Percentiles rank a stretch among this genome's conserved stretches.
Evolutionary conservation across 2,888 invertebrate species (phyloP).

Genomic region (Caenorhabditis uteleia): DNA sequence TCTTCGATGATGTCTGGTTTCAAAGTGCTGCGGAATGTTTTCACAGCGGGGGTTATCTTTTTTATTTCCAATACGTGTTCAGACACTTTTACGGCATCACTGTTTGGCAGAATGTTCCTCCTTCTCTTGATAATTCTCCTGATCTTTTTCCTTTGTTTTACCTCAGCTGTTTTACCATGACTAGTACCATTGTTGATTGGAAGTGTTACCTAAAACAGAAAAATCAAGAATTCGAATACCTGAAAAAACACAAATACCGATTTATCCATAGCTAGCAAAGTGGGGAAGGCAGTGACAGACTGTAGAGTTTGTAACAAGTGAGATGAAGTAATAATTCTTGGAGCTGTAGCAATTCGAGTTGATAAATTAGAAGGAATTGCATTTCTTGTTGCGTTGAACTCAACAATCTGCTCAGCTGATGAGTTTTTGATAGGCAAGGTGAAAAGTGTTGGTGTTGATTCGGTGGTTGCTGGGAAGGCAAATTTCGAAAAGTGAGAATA

Average conservation of each 20-base stretch:
- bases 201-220: slow-evolving; percentile 24
- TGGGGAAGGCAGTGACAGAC: slow-evolving; percentile 25
- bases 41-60: slow-evolving; percentile 15
- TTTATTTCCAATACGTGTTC: slow-evolving; percentile 18
- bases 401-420: too few relatives aligned
- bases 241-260: slow-evolving; percentile 20
- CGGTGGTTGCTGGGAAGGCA: neutral
- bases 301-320: slow-evolving; percentile 9
- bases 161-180: slow-evolving; percentile 5
- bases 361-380: too few relatives aligned
- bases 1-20: slow-evolving; percentile 14
- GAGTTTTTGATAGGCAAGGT: too few relatives aligned
- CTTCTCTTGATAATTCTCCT: slow-evolving; percentile 35
- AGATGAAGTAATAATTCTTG: neutral
- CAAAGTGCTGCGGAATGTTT: slow-evolving; percentile 14
- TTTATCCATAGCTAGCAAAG: slow-evolving; percentile 27
- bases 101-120: slow-evolving; percentile 20
- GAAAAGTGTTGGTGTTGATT: too few relatives aligned
- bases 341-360: too few relatives aligned
- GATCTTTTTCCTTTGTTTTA: slow-evolving; percentile 21
- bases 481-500: neutral
- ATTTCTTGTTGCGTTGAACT: too few relatives aligned
- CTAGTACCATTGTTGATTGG: slow-evolving; percentile 10
- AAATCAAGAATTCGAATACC: neutral
- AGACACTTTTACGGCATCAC: slow-evolving; percentile 14